Conservation (phyloP, 2,113 vertebrate genomes). For the Plestiodon gilberti region DNA sequence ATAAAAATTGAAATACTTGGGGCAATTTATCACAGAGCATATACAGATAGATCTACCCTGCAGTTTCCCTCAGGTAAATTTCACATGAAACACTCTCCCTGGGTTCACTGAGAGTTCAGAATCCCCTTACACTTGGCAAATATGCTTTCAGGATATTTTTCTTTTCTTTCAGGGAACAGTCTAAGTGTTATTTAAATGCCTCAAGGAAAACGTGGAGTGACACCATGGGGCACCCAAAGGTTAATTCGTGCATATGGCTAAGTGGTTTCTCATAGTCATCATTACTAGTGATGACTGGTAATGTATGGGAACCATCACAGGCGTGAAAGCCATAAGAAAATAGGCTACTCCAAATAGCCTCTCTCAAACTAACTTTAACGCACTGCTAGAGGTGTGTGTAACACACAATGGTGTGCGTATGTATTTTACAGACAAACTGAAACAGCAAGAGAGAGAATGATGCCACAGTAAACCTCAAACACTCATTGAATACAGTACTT, state of each 20-base stretch:
- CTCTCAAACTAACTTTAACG: no score
- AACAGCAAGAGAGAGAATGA: no score
- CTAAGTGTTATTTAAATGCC: background rate
- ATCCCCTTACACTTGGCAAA: background rate
- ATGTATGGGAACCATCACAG: background rate
- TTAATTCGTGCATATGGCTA: background rate
- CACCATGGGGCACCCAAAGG: background rate
- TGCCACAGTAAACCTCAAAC: no score
- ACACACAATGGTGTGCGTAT: no score
- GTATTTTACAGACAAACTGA: no score
- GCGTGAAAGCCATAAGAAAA: background rate
- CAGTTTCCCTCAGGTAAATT: slow-evolving; percentile 1
- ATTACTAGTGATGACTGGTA: background rate
- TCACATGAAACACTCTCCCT: background rate
- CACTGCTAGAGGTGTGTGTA: no score
- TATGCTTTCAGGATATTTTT: background rate
- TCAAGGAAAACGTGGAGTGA: background rate
- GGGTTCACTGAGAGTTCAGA: background rate
- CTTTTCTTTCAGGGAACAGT: background rate
- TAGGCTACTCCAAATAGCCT: background rate
- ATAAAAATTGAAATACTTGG: background rate
- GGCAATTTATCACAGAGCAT: background rate
- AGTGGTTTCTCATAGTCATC: background rate
- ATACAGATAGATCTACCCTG: background rate
- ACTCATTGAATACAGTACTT: no score